A percentile compares a stretch with the other conserved stretches of the same genome.
phyloP scores from a whole-genome alignment of 2,888 invertebrate genomes.

The Drosophila ustulata region DNA sequence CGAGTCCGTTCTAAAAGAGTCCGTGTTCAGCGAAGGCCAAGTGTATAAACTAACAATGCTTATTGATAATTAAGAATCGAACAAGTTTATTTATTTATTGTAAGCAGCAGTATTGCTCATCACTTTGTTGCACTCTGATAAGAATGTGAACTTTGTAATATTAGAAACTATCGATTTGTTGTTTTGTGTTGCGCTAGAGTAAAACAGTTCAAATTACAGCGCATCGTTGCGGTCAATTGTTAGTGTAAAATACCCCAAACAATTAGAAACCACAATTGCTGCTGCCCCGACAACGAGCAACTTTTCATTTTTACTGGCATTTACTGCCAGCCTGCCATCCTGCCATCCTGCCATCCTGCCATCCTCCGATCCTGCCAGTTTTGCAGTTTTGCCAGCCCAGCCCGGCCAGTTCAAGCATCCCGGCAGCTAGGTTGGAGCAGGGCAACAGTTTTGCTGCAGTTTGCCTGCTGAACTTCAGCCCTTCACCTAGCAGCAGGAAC shows the following conservation, averaged over 20 bases:
- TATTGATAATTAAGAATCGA: background rate
- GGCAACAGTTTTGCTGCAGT: conserved; percentile 30
- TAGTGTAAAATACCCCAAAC: conserved; percentile 76
- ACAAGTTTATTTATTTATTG: background rate
- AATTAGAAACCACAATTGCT: conserved; percentile 78
- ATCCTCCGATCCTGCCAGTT: conserved; percentile 10
- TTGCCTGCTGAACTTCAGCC: conserved; percentile 13
- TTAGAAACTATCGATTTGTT: conserved; percentile 43
- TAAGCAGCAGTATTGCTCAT: background rate
- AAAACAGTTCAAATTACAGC: conserved; percentile 60
- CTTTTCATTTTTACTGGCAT: conserved; percentile 75
- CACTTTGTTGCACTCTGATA: background rate
- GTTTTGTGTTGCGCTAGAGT: conserved; percentile 6
- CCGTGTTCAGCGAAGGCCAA: too few relatives aligned
- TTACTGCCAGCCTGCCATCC: conserved; percentile 38
- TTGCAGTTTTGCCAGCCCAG: conserved; percentile 23
- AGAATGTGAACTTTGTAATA: conserved; percentile 14
- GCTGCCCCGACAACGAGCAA: conserved; percentile 56
- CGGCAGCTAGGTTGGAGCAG: background rate
- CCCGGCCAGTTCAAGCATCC: conserved; percentile 22
- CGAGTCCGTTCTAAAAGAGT: too few relatives aligned
- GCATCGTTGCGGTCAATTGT: conserved; percentile 76
- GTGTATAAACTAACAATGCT: too few relatives aligned
- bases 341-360: conserved; percentile 28
- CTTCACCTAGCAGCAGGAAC: conserved; percentile 17